These are phyloP conservation scores for Nephrotoma flavescens DNA, from an alignment of 2,888 invertebrate genomes.

Conservation along the genomic window DNA sequence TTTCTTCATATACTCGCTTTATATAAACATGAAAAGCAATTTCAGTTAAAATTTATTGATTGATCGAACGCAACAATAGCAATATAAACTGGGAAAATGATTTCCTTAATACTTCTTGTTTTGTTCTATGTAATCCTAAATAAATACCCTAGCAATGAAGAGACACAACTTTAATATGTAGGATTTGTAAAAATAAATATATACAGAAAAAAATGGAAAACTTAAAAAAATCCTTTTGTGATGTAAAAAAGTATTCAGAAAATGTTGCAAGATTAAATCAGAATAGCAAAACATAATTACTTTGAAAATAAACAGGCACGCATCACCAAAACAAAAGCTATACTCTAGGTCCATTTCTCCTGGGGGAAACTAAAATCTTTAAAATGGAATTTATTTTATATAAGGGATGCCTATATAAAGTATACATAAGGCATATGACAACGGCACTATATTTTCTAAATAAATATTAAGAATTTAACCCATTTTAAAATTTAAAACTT, in stretches of 20 bases:
- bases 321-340: neutral
- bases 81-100: neutral
- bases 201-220: neutral
- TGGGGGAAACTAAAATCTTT: neutral
- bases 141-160: neutral
- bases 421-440: neutral
- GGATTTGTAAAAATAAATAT: neutral
- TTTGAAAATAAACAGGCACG: neutral
- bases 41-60: neutral
- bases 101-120: neutral
- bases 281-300: neutral
- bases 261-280: neutral
- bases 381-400: neutral
- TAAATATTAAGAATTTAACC: neutral
- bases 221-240: neutral
- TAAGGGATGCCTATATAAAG: neutral
- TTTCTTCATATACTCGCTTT: neutral
- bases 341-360: neutral
- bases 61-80: neutral
- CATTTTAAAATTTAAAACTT: neutral
- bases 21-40: neutral
- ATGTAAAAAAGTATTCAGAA: neutral
- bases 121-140: neutral
- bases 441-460: neutral
- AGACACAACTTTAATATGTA: neutral